Conservation (phyloP, 2,888 invertebrate species). For the Phymatocera aterrima region DNA sequence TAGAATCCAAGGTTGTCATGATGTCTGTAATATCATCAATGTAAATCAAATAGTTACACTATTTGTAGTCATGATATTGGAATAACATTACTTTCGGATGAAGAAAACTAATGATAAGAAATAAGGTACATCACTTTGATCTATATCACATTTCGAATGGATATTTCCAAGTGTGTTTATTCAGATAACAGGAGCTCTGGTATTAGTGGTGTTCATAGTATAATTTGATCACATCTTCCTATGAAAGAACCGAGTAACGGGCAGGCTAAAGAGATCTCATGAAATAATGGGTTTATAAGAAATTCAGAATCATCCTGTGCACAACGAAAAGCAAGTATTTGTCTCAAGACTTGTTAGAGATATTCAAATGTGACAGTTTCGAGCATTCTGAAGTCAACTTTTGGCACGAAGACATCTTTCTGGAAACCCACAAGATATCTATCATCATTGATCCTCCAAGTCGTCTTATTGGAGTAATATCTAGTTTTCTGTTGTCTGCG, state of each 20-base stretch:
- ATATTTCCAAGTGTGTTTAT: neutral
- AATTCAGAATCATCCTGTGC: too few species aligned
- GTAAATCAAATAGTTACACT: neutral
- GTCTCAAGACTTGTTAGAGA: too few species aligned
- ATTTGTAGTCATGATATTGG: neutral
- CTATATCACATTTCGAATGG: neutral
- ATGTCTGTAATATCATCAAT: conserved; percentile 5
- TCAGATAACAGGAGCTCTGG: neutral
- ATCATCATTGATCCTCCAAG: too few species aligned
- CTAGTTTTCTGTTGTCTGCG: too few species aligned
- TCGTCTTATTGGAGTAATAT: too few species aligned
- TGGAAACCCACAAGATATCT: too few species aligned
- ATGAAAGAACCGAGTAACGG: neutral
- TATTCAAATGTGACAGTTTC: too few species aligned
- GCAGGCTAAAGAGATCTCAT: neutral
- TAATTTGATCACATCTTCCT: neutral
- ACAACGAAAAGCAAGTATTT: too few species aligned
- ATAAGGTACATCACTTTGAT: neutral
- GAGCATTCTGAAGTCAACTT: too few species aligned
- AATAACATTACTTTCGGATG: neutral
- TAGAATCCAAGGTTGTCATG: conserved; percentile 38
- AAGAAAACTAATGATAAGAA: neutral
- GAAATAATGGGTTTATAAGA: too few species aligned
- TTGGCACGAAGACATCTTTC: too few species aligned
- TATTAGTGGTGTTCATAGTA: neutral